Evolutionary conservation across 1,140 invertebrate genomes (phyloP).

Genomic region (Coenobita brevimanus): DNA sequence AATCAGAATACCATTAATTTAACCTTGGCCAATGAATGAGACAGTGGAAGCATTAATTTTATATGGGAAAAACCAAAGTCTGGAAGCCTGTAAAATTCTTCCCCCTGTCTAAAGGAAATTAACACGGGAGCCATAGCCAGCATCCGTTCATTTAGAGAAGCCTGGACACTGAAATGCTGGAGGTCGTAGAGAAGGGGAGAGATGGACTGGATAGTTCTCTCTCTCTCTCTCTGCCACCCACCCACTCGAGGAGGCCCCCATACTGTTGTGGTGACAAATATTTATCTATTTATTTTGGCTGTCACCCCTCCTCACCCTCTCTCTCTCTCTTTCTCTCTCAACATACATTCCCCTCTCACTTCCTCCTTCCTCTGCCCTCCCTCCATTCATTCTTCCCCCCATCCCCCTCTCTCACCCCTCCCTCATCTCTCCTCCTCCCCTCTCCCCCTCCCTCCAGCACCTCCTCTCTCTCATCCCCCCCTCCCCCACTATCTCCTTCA

Average conservation of each 20-base stretch:
- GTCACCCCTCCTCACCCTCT: background rate
- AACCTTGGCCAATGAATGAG: no score
- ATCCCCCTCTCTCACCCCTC: background rate
- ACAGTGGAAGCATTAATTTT: no score
- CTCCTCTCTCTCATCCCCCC: background rate
- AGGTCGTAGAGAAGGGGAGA: no score
- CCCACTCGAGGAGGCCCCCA: background rate
- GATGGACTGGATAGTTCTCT: background rate
- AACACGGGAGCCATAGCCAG: no score
- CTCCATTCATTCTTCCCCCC: background rate
- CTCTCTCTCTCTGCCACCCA: background rate
- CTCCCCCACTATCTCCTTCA: no score
- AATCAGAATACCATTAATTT: no score
- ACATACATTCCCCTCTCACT: background rate
- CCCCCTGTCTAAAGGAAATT: no score
- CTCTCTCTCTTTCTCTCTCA: background rate
- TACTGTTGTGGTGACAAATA: constrained; percentile 40
- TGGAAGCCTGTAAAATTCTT: no score
- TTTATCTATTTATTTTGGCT: constrained; percentile 29
- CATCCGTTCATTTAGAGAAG: no score
- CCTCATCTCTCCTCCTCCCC: background rate
- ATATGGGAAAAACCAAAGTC: no score
- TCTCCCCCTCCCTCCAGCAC: background rate
- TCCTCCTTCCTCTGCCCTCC: background rate
- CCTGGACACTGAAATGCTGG: no score